These are phyloP conservation scores for Anthoptus insignis DNA, from an alignment of 2,888 invertebrate species.

Conservation along the genomic window DNA sequence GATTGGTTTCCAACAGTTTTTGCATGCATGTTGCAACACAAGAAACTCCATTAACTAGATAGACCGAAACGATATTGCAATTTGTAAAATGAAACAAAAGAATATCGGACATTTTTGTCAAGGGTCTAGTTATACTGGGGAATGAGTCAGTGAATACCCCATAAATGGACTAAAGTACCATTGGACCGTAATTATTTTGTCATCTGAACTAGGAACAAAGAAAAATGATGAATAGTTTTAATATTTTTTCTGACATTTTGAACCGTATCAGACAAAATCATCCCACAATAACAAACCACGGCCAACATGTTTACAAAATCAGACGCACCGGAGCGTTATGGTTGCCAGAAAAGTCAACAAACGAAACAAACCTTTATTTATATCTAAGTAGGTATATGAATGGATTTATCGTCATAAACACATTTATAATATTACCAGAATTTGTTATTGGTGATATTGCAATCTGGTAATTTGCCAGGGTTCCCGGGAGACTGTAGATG, in stretches of 20 bases:
- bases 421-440: no score
- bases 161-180: not conserved
- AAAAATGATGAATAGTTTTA: not conserved
- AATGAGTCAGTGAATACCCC: not conserved
- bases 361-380: constrained; percentile 1
- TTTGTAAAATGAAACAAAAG: constrained; percentile 15
- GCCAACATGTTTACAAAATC: constrained; percentile 1
- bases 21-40: constrained; percentile 24
- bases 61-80: constrained; percentile 27
- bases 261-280: not conserved
- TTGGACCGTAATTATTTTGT: not conserved
- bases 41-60: constrained; percentile 28
- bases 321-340: constrained; percentile 1
- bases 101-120: constrained; percentile 12
- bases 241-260: constrained; percentile 2
- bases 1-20: constrained; percentile 33
- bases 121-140: constrained; percentile 1
- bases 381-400: no score
- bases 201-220: not conserved
- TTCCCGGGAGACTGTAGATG: not conserved
- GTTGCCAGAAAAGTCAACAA: constrained; percentile 8
- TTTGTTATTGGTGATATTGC: no score
- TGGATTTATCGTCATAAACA: no score
- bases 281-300: not conserved
- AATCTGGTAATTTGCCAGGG: not conserved